Evolutionary conservation across 2,888 invertebrate species (phyloP).

Genomic region (Poecilobothrus nobilitatus): DNA sequence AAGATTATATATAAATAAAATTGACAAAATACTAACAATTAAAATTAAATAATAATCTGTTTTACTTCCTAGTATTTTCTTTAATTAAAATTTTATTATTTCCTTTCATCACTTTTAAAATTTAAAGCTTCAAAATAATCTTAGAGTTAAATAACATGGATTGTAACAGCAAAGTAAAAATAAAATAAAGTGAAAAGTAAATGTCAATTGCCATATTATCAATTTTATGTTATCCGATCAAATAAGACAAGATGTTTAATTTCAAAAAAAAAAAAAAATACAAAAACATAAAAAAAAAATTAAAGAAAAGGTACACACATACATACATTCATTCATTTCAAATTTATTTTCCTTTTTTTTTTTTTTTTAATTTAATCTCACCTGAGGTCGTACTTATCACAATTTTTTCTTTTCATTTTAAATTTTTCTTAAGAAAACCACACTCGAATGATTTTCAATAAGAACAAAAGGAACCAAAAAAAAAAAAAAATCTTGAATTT

Average conservation of each 20-base stretch:
- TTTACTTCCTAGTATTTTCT: no score
- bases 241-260: neutral
- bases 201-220: neutral
- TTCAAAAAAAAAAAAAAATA: neutral
- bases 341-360: neutral
- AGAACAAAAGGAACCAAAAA: no score
- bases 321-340: neutral
- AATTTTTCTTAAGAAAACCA: constrained; percentile 1
- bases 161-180: no score
- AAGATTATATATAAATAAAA: no score
- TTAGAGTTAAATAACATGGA: no score
- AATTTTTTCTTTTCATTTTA: neutral
- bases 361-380: neutral
- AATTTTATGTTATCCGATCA: neutral
- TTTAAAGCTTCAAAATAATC: no score
- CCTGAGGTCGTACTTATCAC: neutral
- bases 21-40: no score
- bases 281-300: neutral
- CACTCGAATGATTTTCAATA: neutral
- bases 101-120: no score
- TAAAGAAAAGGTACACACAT: neutral
- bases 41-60: no score
- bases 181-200: no score
- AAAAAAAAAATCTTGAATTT: neutral
- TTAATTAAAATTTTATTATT: no score